phyloP scores from a whole-genome alignment of 2,797 vertebrate species.

The Hyperoplus lanceolatus region DNA sequence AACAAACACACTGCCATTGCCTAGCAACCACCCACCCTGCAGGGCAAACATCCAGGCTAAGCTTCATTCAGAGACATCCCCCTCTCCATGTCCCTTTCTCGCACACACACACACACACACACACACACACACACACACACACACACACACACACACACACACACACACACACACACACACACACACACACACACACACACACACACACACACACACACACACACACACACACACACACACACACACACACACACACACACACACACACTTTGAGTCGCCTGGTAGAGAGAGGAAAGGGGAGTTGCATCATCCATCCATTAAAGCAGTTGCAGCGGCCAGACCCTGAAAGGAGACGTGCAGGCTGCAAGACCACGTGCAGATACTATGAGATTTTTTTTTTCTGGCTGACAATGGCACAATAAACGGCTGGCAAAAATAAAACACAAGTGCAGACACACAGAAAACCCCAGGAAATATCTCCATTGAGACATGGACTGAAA shows the following conservation, averaged over 20 bases:
- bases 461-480: conserved; percentile 38
- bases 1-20: conserved; percentile 83
- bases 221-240: conserved; percentile 43
- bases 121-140: conserved; percentile 35
- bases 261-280: conserved; percentile 30
- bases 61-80: conserved; percentile 83
- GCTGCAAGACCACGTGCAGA: conserved; percentile 56
- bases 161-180: conserved; percentile 35
- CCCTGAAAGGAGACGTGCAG: conserved; percentile 74
- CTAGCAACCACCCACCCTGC: conserved; percentile 83
- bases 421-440: conserved; percentile 16
- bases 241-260: conserved; percentile 26
- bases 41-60: conserved; percentile 82
- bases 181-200: conserved; percentile 35
- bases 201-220: conserved; percentile 16
- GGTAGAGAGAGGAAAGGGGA: conserved; percentile 62
- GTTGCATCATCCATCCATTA: conserved; percentile 82
- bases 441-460: not conserved
- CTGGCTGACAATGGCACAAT: conserved; percentile 26
- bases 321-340: conserved; percentile 72
- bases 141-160: conserved; percentile 18
- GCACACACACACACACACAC: conserved; percentile 33
- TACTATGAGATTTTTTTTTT: conserved; percentile 46
- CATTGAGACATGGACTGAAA: conserved; percentile 68
- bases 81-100: conserved; percentile 58